Base-by-base conservation (phyloP, 2,113 vertebrate genomes). In the Triplophysa siluroides region DNA sequence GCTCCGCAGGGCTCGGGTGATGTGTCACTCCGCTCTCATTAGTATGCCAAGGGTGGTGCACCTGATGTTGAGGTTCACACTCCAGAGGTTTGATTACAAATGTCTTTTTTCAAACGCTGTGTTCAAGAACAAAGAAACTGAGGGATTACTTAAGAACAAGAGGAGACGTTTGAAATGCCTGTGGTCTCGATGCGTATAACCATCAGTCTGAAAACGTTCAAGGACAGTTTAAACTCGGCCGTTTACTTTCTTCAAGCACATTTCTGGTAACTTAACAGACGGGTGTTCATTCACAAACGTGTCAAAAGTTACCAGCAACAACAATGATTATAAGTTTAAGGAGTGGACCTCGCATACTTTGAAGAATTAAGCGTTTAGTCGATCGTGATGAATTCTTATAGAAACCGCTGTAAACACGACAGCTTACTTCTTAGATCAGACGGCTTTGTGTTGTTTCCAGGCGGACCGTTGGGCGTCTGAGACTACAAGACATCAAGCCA, bases 1-100 rank as follows among this genome's bases (percentile, higher is more conserved):
- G 2, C 0, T n/a, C 54, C n/a, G 54, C 54, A 58, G 19, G 54
- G 19, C 54, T 58, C 16, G 23, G 54, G 14, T 61, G 58, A 75
- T 47, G 60, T 75, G 73, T 75, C 50, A 78, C 45, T 41, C 54
- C 16, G 12, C 60, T 62, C 78, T 78, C 43, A 79, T 81, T 66
- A 73, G 79, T 68, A 83, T 75, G 76, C 80, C 52, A 54, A 38
- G 76, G 78, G 60, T 62, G 8, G 54, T 73, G 66, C 76, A 84
- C 70, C 52, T 60, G 68, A 74, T 50, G 62, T 47, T 66, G 24
- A 50, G 79, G 71, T 75, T 65, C 77, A 62, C 64, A 52, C 82
- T 81, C 76, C 68, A 64, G 78, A 81, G 78, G 64, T 78, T 76
- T 83, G 75, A 86, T 85, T 86, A 81, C 81, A 81, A 81, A 85